Base-by-base conservation (phyloP, 2,113 vertebrate genomes). In the Vireo altiloquus region DNA sequence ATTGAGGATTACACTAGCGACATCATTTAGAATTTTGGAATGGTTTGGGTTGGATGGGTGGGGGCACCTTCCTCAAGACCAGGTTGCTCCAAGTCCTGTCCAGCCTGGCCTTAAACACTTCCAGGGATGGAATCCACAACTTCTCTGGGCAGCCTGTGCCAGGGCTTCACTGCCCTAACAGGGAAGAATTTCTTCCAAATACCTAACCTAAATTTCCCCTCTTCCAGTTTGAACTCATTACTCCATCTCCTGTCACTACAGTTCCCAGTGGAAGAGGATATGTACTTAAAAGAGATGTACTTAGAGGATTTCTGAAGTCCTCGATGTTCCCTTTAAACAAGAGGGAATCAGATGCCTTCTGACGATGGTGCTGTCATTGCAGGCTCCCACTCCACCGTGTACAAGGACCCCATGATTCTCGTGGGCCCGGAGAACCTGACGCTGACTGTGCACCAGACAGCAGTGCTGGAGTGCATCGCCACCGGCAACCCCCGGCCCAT, bases 341-440 rank as follows among this genome's bases (percentile, higher is more conserved):
- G 70, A 79, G 40, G 35, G 30, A 44, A 23, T 23, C 28, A 9
- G 50, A 11, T 47, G 37, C n/a, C 69, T 68, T 78, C 15, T 96
- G 89, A 92, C 0, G 0, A 6, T 9, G 52, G 5, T 39, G 49
- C 22, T 96, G 50, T 95, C 47, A 4, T 77, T 82, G 20, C 98
- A 99, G 99, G 98, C 87, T 98, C 98, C 11, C 98, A 98, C 96
- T 98, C 99, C 13, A 98, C 98, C 9, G 98, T 98, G 97, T 99
- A 99, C 98, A 99, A 99, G 98, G 99, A 99, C 94, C 99, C 99
- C 11, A 97, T 97, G 96, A 99, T 99, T 64, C 98, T 99, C 0
- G 99, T 99, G 14, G 99, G 99, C 40, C 99, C 99, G 2, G 99
- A 99, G 98, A 99, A 99, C 98, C 99, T 99, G 85, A 99, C 99